Conservation (phyloP, 2,888 invertebrate genomes). For the Chydorus sphaericus region DNA sequence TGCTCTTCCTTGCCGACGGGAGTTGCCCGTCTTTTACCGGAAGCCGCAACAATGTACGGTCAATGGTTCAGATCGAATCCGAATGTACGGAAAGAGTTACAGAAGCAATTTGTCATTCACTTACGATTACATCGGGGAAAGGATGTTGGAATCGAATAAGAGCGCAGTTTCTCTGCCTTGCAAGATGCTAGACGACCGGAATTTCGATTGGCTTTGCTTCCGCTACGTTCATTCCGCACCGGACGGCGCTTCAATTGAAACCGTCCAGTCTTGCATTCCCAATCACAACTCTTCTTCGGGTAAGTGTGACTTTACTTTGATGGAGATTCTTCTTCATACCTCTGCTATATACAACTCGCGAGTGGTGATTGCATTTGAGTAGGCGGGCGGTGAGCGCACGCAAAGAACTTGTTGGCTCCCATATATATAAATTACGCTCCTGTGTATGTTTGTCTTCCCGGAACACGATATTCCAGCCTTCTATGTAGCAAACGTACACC, state of each 20-base stretch:
- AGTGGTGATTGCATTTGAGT: too few relatives aligned
- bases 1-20: background rate
- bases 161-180: background rate
- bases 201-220: background rate
- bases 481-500: too few relatives aligned
- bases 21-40: background rate
- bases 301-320: background rate
- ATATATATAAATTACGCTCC: too few relatives aligned
- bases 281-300: background rate
- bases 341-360: too few relatives aligned
- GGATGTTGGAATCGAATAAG: background rate
- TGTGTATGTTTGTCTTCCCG: too few relatives aligned
- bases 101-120: background rate
- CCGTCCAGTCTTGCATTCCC: background rate
- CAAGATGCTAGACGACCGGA: background rate
- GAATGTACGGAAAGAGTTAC: background rate
- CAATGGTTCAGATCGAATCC: background rate
- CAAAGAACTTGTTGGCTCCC: too few relatives aligned
- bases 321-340: too few relatives aligned
- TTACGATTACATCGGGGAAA: background rate
- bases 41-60: background rate
- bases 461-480: too few relatives aligned
- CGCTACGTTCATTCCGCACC: background rate
- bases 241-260: background rate
- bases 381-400: too few relatives aligned